phyloP scores from a whole-genome alignment of 2,113 vertebrate genomes.

The Pavo muticus region DNA sequence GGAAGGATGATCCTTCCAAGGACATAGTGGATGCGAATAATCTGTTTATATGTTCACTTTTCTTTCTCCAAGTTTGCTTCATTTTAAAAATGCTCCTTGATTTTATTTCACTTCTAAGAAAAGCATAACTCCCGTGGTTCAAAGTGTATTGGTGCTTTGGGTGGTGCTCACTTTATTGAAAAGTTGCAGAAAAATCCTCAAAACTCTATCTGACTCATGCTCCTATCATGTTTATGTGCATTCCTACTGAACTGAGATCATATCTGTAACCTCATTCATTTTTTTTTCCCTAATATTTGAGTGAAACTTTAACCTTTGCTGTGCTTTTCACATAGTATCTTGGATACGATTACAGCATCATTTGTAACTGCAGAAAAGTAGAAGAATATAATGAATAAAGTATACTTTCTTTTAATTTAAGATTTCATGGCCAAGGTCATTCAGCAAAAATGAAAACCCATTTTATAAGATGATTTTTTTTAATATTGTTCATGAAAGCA shows the following conservation, averaged over 20 bases:
- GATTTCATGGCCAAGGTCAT: neutral
- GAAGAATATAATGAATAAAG: neutral
- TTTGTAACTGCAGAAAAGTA: neutral
- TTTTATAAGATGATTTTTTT: neutral
- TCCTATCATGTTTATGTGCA: neutral
- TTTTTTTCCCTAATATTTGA: neutral
- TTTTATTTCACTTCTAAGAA: neutral
- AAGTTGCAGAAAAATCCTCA: neutral
- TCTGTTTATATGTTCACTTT: neutral
- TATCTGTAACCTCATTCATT: neutral
- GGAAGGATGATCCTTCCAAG: neutral
- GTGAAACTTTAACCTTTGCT: neutral
- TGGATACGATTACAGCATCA: neutral
- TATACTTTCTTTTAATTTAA: neutral
- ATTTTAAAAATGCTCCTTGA: neutral
- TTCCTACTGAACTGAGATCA: constrained; percentile 2
- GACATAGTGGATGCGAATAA: neutral
- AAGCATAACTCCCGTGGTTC: neutral
- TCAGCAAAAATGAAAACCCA: neutral
- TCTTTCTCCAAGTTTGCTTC: neutral
- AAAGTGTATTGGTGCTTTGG: constrained; percentile 14
- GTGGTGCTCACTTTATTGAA: neutral
- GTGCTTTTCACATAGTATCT: neutral
- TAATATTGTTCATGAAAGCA: neutral
- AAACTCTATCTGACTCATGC: neutral